A percentile compares a stretch with the other conserved stretches of the same genome.
Evolutionary conservation across 2,113 vertebrate genomes (phyloP).

Genomic region (Catharus fuscescens): DNA sequence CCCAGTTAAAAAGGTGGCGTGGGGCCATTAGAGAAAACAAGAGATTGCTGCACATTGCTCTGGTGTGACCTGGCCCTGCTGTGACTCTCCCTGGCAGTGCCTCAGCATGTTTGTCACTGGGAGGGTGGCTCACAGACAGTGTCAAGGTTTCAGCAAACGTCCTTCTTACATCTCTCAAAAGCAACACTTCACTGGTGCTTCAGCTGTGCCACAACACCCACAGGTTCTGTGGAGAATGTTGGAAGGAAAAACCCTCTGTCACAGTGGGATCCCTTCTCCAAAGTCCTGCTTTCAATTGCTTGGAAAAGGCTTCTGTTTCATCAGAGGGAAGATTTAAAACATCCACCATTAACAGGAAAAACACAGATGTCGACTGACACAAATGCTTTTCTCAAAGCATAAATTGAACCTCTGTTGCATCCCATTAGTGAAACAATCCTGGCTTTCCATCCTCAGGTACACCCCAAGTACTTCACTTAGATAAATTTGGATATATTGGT

Average conservation of each 20-base stretch:
- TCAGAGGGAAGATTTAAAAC: background rate
- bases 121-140: background rate
- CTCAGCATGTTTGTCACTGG: background rate
- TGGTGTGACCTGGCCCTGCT: background rate
- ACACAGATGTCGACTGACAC: rapidly evolving
- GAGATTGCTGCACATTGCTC: background rate
- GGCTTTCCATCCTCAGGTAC: background rate
- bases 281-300: background rate
- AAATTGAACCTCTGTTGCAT: background rate
- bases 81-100: background rate
- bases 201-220: background rate
- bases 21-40: background rate
- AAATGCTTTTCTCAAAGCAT: background rate
- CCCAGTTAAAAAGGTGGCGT: background rate
- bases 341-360: background rate
- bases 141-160: background rate
- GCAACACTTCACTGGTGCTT: background rate
- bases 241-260: background rate
- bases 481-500: background rate
- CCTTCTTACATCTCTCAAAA: background rate
- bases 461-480: background rate
- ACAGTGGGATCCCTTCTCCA: background rate
- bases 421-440: background rate
- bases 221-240: rapidly evolving
- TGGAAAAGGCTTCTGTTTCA: background rate